Base-by-base conservation (phyloP, 2,113 vertebrate species). In the Pantherophis guttatus region DNA sequence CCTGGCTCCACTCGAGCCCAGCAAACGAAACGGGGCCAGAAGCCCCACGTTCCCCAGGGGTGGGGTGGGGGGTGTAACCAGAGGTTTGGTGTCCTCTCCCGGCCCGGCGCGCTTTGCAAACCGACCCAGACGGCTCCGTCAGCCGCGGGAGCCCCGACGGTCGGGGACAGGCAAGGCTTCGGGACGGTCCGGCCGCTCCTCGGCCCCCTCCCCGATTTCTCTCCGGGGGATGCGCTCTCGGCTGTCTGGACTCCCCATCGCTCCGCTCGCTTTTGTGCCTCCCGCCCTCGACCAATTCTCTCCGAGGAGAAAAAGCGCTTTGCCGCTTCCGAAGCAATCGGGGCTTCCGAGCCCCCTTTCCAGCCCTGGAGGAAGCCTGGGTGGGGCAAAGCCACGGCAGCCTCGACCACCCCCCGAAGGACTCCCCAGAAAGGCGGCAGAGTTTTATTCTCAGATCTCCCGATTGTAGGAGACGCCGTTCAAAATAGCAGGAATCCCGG, bases 231-330 rank as follows among this genome's bases (percentile, higher is more conserved):
- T 8, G 33, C 75, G n/a, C 75, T 9, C 33, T 21, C 26, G 0
- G 1, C 65, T 33, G 13, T 2, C 65, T 5, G 15, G 39, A 1
- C 15, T 8, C 7, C n/a, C 65, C 65, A 2, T 15, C 29, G 29
- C 65, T n/a, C n/a, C 13, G 65, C 13, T 6, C 11, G 62, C 29
- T n/a, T 70, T 70, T 5, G 26, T 15, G 29, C 65, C 26, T n/a
- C n/a, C n/a, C n/a, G n/a, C n/a, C n/a, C n/a, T 5, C 15, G 1
- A 2, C n/a, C 1, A 19, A 39, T 3, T 29, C 10, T 29, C 1
- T 9, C 33, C 33, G 5, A n/a, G n/a, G n/a, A 10, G 2, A 3
- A 21, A 44, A 85, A 75, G 70, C 70, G 70, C 70, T 15, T 33
- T 17, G 58, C 58, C 48, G 58, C 58, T 59, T 59, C 21, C 21